phyloP scores from a whole-genome alignment of 1,140 invertebrate species.

The Drosophila sp. region DNA sequence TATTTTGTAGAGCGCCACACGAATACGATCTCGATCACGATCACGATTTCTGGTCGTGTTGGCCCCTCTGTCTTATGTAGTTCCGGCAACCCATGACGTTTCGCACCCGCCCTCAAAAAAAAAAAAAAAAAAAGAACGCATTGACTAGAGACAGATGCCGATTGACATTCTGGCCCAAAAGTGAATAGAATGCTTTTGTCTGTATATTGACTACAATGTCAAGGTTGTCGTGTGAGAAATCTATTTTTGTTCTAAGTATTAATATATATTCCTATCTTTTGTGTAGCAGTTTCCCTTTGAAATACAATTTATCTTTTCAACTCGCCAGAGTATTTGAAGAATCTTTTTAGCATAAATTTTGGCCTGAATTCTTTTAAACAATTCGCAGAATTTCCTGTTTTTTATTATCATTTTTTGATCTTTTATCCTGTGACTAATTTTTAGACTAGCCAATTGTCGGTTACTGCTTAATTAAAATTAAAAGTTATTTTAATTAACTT shows the following conservation, averaged over 20 bases:
- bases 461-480: background rate
- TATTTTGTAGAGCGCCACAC: constrained; percentile 18
- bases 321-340: background rate
- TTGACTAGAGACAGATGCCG: constrained; percentile 1
- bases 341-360: constrained; percentile 10
- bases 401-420: background rate
- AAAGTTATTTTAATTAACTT: background rate
- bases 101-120: constrained; percentile 5
- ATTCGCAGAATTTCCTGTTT: background rate
- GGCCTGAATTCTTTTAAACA: background rate
- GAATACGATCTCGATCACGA: constrained; percentile 49
- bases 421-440: background rate
- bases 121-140: background rate
- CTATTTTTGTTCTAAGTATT: constrained; percentile 3
- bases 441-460: background rate
- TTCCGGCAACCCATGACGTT: constrained; percentile 65
- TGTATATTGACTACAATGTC: constrained; percentile 8
- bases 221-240: background rate
- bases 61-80: constrained; percentile 22
- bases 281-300: background rate
- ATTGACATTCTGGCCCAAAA: constrained; percentile 4
- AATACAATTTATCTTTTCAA: background rate
- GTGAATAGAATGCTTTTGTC: constrained; percentile 4
- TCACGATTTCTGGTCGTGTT: constrained; percentile 57
- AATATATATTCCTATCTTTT: background rate